Base-by-base conservation (phyloP, 2,797 vertebrate species). In the Artibeus jamaicensis region DNA sequence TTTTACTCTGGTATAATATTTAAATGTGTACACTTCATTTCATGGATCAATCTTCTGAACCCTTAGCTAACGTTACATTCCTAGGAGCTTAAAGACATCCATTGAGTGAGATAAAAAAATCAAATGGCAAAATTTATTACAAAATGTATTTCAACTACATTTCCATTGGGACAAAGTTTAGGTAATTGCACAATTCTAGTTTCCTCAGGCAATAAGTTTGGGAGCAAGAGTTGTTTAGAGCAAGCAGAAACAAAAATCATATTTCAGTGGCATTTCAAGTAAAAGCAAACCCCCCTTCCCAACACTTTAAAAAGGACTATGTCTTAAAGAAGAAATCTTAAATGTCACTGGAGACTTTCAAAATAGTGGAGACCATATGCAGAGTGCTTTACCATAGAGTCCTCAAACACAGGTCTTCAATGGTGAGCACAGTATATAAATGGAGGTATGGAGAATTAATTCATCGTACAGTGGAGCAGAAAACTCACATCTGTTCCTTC, bases 401-500 rank as follows among this genome's bases (percentile, higher is more conserved):
- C 87, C 97, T 91, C 95, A 97, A 98, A 97, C 0, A 5, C 65
- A 96, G 91, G 68, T 98, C 87, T 96, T 97, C 92, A 86, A 21
- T 97, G 98, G 97, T 96, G 97, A 98, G 85, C 68, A 3, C 0
- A 7, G 97, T 94, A 95, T 91, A 97, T 97, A 98, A 98, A 97
- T 97, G 92, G 96, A 98, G 91, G 95, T 95, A 96, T 18, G 93
- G 96, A 95, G 95, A 98, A 98, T 98, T 98, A 98, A 98, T 98
- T 98, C 95, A 97, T 98, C 0, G 14, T 98, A 98, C 97, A 98
- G 93, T 97, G 91, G 86, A 98, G 98, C 98, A 98, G 98, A 98
- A 98, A 98, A 98, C 97, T 98, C 98, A 98, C 98, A 98, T 98
- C 98, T 99, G 98, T 98, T 98, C 97, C 97, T 98, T 98, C 97